Evolutionary conservation across 2,888 invertebrate genomes (phyloP), one percentile per base, ranked within the genome.

Genomic region (Drosophila fungiperda): DNA sequence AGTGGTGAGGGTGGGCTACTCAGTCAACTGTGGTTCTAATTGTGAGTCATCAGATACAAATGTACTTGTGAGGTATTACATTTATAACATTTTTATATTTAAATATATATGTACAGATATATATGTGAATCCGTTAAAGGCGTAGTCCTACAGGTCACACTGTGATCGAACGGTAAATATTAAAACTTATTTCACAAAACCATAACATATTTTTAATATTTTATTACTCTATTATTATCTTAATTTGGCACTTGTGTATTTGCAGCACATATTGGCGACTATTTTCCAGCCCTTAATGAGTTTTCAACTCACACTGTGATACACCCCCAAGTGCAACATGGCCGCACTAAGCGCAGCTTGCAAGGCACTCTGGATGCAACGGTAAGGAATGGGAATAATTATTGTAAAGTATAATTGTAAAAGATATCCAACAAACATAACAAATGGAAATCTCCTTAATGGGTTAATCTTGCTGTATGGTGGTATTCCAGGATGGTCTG

Each of bases 261-360:
- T 82, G 60, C 81, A 83, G 82, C 80, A 76, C 79, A 83, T 79
- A 82, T 82, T 67, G 84, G 88, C 82, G 83, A 91, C 79, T 84
- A 88, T 82, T 90, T 85, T 87, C 88, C 92, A 87, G 90, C 90
- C 83, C 88, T 91, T 71, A 87, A 92, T 81, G 93, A 93, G 85
- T 93, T 93, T 84, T 87, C 91, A 73, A 89, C 82, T 68, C 91
- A 93, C 88, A 84, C 91, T 77, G 91, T 96, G 91, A 95, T 96
- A 76, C 95, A 94, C 89, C 97, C 97, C 36, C 94, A 94, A 83
- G 93, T 97, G 74, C 96, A 95, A 90, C 96, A 97, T 94, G 96
- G 95, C 70, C 95, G 96, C 93, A 95, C 95, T 89, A 97, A 96
- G 93, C 94, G 96, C 91, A 95, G 95, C 91, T 95, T 97, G 84